phyloP scores from a whole-genome alignment of 2,888 invertebrate genomes.

The Schizaphis graminum region DNA sequence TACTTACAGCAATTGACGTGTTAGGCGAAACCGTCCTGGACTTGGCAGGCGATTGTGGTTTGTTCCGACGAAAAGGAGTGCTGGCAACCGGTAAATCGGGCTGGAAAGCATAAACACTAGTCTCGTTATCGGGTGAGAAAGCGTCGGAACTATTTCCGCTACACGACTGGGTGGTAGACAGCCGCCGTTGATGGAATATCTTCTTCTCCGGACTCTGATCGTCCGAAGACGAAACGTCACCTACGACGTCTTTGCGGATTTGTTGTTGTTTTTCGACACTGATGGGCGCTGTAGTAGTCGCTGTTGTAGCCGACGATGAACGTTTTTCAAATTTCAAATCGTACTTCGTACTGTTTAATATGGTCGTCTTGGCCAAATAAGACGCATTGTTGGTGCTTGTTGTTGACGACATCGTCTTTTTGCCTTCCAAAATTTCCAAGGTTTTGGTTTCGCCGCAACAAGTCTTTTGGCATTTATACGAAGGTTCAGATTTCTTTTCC shows the following conservation, averaged over 20 bases:
- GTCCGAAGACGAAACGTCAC: slow-evolving; percentile 22
- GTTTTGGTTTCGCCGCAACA: slow-evolving; percentile 13
- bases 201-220: slow-evolving; percentile 57
- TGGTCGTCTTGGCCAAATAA: slow-evolving; percentile 73
- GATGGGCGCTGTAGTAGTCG: not conserved
- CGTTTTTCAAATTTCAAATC: slow-evolving; percentile 62
- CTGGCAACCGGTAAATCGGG: slow-evolving; percentile 75
- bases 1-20: slow-evolving; percentile 74
- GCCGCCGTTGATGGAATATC: slow-evolving; percentile 72
- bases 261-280: slow-evolving; percentile 28
- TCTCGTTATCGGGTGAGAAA: slow-evolving; percentile 79
- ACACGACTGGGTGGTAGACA: slow-evolving; percentile 68
- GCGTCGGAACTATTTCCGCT: slow-evolving; percentile 71
- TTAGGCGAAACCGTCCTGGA: slow-evolving; percentile 71
- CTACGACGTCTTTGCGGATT: slow-evolving; percentile 20
- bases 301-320: not conserved
- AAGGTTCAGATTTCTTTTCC: slow-evolving; percentile 46
- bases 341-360: slow-evolving; percentile 51
- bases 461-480: slow-evolving; percentile 1
- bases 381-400: slow-evolving; percentile 68
- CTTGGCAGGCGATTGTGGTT: slow-evolving; percentile 69
- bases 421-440: not conserved
- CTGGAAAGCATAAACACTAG: slow-evolving; percentile 81
- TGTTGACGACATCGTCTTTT: not conserved
- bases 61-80: slow-evolving; percentile 74